Percentiles rank a stretch among this genome's conserved stretches.
Evolutionary conservation across 2,797 vertebrate species (phyloP).

Genomic region (Microctenopoma stevenorrisi): DNA sequence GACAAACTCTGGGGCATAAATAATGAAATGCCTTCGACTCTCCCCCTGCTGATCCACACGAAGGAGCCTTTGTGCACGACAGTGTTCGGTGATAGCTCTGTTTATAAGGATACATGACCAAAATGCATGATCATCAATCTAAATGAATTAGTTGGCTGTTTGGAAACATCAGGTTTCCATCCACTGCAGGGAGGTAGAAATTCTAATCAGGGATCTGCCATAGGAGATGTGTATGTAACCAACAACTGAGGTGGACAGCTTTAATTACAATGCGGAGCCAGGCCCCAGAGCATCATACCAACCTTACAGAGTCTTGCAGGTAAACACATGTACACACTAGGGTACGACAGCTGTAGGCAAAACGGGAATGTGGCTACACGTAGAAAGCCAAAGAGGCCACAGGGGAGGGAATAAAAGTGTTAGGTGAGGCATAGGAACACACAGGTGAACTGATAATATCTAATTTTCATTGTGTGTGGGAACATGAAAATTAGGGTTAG

Average conservation of each 20-base stretch:
- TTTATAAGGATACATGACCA: slow-evolving; percentile 2
- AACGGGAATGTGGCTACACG: slow-evolving; percentile 35
- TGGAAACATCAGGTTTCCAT: slow-evolving; percentile 25
- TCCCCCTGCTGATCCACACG: too few relatives aligned
- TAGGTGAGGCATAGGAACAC: slow-evolving; percentile 10
- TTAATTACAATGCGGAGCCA: slow-evolving; percentile 77
- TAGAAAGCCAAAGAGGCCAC: slow-evolving; percentile 17
- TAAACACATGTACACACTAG: slow-evolving; percentile 28
- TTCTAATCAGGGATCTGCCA: slow-evolving; percentile 45
- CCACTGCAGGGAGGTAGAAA: slow-evolving; percentile 10
- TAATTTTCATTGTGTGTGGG: too few relatives aligned
- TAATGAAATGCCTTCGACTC: too few relatives aligned
- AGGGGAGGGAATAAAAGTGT: not conserved
- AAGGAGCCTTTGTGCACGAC: not conserved
- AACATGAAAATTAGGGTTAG: too few relatives aligned
- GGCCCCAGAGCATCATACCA: slow-evolving; percentile 50
- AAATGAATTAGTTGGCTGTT: slow-evolving; percentile 17
- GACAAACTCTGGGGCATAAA: too few relatives aligned
- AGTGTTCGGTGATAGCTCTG: not conserved
- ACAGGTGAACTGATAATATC: slow-evolving; percentile 6
- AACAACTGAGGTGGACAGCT: slow-evolving; percentile 47
- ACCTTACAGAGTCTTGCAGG: slow-evolving; percentile 50
- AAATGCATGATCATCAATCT: slow-evolving; percentile 9
- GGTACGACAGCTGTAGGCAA: slow-evolving; percentile 26
- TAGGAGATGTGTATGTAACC: slow-evolving; percentile 39